Base-by-base conservation (phyloP, 35 echinoderm and acorn worm genomes). In the Hemicentrotus pulcherrimus region DNA sequence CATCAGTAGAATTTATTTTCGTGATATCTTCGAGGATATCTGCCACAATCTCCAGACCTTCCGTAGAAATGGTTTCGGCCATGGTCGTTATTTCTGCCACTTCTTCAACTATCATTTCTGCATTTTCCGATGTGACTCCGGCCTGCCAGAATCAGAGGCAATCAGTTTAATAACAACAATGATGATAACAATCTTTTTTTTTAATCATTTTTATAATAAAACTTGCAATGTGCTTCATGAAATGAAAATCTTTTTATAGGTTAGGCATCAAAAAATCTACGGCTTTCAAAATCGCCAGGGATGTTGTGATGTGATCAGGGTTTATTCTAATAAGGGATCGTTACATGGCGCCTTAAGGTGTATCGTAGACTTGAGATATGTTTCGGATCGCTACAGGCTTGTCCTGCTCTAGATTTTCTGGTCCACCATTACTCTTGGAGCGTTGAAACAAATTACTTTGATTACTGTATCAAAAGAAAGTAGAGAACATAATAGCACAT, bases 11-110 rank as follows among this genome's bases (percentile, higher is more conserved):
- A 90, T 90, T 30, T 24, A 90, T 24, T 4, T 90, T 32, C 18
- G 32, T 24, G 88, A 90, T 90, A 47, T 90, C 32, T 24, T 90
- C 32, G 3, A 90, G 88, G 88, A 90, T 35, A 5, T 90, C 88
- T 16, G 88, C 88, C 19, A 90, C 88, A 15, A 47, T 18, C 88
- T 24, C 88, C 46, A 90, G 24, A 16, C 88, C 88, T 90, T 90
- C 88, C 12, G 88, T n/a, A 19, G 88, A 18, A 10, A 90, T 15
- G 88, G 32, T 47, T 10, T 90, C 88, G 0, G 88, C 45, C 32
- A 33, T 90, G 88, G 32, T 45, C 16, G 88, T 90, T 9, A 90
- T 90, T 90, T 90, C 88, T 41, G 88, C 88, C 32, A 47, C 88
- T 24, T 90, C 88, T 41, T 90, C 12, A 7, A 30, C 88, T 6